phyloP scores from a whole-genome alignment of 2,888 invertebrate species.

The Colletes collaris region DNA sequence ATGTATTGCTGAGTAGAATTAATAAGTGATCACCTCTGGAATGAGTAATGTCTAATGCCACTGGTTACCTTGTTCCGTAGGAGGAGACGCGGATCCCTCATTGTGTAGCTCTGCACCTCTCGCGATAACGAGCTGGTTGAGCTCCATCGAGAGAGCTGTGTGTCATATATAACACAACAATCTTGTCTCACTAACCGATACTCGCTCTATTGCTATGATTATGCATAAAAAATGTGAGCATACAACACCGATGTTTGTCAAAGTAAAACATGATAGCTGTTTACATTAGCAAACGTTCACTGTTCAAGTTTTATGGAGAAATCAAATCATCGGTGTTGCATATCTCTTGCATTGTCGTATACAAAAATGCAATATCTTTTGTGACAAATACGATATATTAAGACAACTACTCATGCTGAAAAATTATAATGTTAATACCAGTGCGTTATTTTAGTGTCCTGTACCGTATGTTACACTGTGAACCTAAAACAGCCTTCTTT shows the following conservation, averaged over 20 bases:
- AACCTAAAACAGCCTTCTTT: slow-evolving; percentile 2
- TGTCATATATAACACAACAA: slow-evolving; percentile 84
- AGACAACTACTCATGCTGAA: slow-evolving; percentile 35
- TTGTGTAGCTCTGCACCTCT: slow-evolving; percentile 86
- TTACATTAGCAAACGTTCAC: background rate
- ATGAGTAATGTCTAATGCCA: slow-evolving; percentile 43
- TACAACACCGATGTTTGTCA: slow-evolving; percentile 51
- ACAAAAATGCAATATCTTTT: slow-evolving; percentile 24
- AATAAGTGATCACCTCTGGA: slow-evolving; percentile 49
- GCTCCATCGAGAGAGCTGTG: slow-evolving; percentile 87
- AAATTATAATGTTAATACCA: slow-evolving; percentile 10
- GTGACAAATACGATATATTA: slow-evolving; percentile 3
- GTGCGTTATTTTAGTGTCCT: slow-evolving; percentile 37
- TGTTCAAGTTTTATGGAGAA: background rate
- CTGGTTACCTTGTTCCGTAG: slow-evolving; percentile 81
- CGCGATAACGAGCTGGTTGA: slow-evolving; percentile 86
- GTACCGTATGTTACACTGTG: slow-evolving; percentile 27
- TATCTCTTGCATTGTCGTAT: slow-evolving; percentile 10
- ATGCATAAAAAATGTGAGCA: slow-evolving; percentile 50
- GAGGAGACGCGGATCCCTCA: slow-evolving; percentile 83
- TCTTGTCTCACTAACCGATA: slow-evolving; percentile 77
- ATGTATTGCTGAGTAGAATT: slow-evolving; percentile 43
- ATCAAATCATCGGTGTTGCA: slow-evolving; percentile 37
- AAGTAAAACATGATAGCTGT: background rate
- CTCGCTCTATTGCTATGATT: slow-evolving; percentile 53